Conservation (phyloP, 2,113 vertebrate species). For the Vimba vimba region DNA sequence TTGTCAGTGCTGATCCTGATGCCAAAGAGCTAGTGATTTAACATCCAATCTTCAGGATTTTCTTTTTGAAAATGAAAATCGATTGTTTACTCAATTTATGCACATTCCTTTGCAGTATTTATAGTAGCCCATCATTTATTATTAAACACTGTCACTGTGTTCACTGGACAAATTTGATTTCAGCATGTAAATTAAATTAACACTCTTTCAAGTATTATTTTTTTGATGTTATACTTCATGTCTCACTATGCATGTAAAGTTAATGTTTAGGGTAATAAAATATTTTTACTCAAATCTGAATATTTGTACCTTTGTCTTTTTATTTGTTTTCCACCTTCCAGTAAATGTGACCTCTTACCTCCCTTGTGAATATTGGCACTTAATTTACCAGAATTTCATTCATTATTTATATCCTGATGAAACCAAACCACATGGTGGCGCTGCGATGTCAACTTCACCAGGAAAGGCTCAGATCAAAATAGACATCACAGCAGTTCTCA, state of each 20-base stretch:
- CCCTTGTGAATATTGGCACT: background rate
- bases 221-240: conserved; percentile 58
- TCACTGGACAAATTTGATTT: background rate
- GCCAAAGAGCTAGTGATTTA: background rate
- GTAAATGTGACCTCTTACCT: background rate
- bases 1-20: conserved; percentile 17
- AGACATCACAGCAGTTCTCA: conserved; percentile 15
- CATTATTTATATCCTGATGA: background rate
- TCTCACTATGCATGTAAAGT: conserved; percentile 76
- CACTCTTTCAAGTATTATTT: background rate
- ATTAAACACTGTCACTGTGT: background rate
- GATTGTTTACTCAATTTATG: background rate
- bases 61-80: background rate
- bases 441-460: conserved; percentile 35
- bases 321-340: background rate
- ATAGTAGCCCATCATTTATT: background rate
- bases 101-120: background rate
- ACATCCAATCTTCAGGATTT: background rate
- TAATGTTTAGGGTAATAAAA: conserved; percentile 71
- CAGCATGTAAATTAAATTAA: conserved; percentile 4
- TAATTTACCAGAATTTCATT: background rate
- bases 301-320: conserved; percentile 47
- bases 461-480: background rate
- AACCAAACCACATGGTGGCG: conserved; percentile 55
- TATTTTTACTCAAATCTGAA: conserved; percentile 70